phyloP scores from a whole-genome alignment of 2,113 vertebrate species.

The Prolemur simus region DNA sequence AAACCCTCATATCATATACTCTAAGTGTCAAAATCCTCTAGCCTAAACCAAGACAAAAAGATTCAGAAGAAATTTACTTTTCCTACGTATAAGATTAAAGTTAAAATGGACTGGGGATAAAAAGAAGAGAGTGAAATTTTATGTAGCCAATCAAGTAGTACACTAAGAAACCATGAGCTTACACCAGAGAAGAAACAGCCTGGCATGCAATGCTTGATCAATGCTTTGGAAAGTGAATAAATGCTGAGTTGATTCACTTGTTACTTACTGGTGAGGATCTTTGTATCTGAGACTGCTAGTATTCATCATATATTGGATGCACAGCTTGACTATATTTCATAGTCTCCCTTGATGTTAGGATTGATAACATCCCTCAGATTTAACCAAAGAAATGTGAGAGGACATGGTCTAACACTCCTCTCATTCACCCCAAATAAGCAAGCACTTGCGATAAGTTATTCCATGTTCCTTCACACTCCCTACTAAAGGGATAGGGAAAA shows the following conservation, averaged over 20 bases:
- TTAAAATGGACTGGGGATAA: neutral
- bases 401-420: neutral
- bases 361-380: neutral
- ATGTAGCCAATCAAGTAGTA: neutral
- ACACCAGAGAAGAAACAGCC: neutral
- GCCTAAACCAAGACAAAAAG: neutral
- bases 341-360: neutral
- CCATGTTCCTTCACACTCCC: neutral
- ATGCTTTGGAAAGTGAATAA: neutral
- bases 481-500: neutral
- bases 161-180: neutral
- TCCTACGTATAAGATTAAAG: neutral
- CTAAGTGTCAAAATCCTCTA: accelerated
- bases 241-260: neutral
- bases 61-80: neutral
- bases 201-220: neutral
- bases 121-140: neutral
- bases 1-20: neutral
- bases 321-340: neutral
- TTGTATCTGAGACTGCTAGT: neutral
- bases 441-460: neutral
- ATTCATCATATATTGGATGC: neutral
- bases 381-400: neutral
- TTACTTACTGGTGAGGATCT: neutral
- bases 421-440: neutral